Evolutionary conservation across 1,140 invertebrate genomes (phyloP).

Genomic region (Brachionus plicatilis): DNA sequence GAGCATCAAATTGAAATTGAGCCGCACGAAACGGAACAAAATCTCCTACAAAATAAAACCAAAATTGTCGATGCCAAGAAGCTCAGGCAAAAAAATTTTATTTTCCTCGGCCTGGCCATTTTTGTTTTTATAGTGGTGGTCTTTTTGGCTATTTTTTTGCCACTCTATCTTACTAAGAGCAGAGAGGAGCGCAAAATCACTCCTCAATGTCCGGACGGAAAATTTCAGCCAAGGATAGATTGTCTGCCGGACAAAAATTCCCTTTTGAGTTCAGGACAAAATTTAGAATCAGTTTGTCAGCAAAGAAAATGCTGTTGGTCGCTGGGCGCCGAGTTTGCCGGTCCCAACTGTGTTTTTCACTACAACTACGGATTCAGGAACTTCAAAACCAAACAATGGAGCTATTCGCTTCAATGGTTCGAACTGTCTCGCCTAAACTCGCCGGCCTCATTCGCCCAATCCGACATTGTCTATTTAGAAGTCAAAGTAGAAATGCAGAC

Average conservation of each 20-base stretch:
- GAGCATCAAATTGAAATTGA: background rate
- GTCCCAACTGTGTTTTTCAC: conserved; percentile 10
- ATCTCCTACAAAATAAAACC: background rate
- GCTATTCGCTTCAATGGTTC: background rate
- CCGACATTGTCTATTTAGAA: conserved; percentile 8
- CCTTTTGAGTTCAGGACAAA: background rate
- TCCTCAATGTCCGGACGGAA: background rate
- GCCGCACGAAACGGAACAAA: background rate
- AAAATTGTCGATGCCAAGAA: background rate
- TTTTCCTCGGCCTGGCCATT: background rate
- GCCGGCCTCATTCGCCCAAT: background rate
- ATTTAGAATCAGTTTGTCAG: background rate
- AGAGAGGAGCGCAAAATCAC: background rate
- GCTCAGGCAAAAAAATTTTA: background rate
- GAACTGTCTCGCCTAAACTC: background rate
- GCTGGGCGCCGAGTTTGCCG: background rate
- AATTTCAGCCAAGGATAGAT: background rate
- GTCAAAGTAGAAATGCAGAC: conserved; percentile 24
- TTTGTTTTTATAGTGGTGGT: background rate
- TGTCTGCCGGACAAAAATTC: conserved; percentile 32
- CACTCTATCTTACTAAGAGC: background rate
- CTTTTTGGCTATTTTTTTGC: conserved; percentile 9
- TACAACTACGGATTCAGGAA: conserved; percentile 33
- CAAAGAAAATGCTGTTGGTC: conserved; percentile 12
- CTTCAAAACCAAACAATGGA: background rate